These are phyloP conservation scores for Diaphora mendica DNA, from an alignment of 2,888 invertebrate species.

Conservation along the genomic window DNA sequence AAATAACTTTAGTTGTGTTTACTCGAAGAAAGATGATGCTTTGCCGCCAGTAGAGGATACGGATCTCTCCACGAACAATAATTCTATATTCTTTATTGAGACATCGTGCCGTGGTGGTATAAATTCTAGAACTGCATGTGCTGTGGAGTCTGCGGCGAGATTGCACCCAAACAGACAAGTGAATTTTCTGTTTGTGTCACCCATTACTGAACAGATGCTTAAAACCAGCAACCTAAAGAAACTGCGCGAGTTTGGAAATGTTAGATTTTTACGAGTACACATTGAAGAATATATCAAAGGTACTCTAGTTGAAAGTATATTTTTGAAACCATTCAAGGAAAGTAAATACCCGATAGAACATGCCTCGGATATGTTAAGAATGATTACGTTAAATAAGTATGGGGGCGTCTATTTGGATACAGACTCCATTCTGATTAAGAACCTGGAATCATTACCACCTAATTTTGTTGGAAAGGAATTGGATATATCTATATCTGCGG, in stretches of 20 bases:
- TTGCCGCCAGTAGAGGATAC: conserved; percentile 24
- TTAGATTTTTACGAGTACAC: conserved; percentile 38
- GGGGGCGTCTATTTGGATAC: conserved; percentile 50
- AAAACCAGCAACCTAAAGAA: conserved; percentile 26
- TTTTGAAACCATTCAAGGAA: neutral
- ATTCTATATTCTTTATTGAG: conserved; percentile 88
- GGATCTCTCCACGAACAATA: conserved; percentile 6
- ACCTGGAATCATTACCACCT: conserved; percentile 39
- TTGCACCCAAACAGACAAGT: conserved; percentile 25
- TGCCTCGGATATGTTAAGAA: conserved; percentile 41
- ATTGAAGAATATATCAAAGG: conserved; percentile 21
- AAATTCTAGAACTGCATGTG: conserved; percentile 58
- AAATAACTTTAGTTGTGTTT: conserved; percentile 26
- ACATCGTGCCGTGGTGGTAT: conserved; percentile 86
- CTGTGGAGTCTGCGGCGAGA: conserved; percentile 51
- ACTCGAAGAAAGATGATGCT: conserved; percentile 23
- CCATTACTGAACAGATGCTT: conserved; percentile 33
- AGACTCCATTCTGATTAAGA: conserved; percentile 38
- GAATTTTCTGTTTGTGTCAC: conserved; percentile 63
- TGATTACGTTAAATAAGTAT: conserved; percentile 43
- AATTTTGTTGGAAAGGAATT: conserved; percentile 46
- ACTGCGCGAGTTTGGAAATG: conserved; percentile 34
- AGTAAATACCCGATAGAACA: conserved; percentile 26
- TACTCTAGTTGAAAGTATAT: conserved; percentile 25
- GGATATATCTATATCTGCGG: conserved; percentile 23